Evolutionary conservation across 2,888 invertebrate species (phyloP).

Genomic region (Blera fallax): DNA sequence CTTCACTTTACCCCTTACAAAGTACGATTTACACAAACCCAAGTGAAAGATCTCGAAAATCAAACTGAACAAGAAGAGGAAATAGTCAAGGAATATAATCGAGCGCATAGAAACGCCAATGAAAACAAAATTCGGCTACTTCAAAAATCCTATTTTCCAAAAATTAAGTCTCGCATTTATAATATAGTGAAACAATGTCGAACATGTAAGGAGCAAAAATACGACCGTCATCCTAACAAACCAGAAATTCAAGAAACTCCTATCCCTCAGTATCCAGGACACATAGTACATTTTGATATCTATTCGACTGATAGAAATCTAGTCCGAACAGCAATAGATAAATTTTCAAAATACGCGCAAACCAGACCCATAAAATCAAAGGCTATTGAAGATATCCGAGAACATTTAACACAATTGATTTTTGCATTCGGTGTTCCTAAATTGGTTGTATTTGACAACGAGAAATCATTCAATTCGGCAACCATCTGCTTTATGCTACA

Average conservation of each 20-base stretch:
- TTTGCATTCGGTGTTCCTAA: conserved; percentile 31
- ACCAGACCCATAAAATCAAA: neutral
- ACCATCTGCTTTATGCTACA: conserved; percentile 20
- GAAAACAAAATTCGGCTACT: conserved; percentile 7
- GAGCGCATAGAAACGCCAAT: conserved; percentile 14
- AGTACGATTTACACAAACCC: neutral
- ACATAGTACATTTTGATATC: conserved; percentile 32
- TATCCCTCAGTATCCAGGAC: conserved; percentile 22
- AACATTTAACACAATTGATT: conserved; percentile 14
- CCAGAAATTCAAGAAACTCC: conserved; percentile 22
- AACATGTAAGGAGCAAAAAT: conserved; percentile 26
- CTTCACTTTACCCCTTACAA: neutral
- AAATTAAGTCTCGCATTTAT: neutral
- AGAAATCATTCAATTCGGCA: conserved; percentile 18
- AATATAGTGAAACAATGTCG: conserved; percentile 15
- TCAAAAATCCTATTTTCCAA: conserved; percentile 13
- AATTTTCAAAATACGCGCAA: conserved; percentile 28
- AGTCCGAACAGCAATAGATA: neutral
- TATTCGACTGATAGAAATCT: conserved; percentile 1
- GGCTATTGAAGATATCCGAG: neutral
- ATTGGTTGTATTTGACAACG: conserved; percentile 9
- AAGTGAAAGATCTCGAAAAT: conserved; percentile 5
- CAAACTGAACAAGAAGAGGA: neutral
- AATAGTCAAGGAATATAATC: conserved; percentile 17
- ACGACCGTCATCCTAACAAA: conserved; percentile 27